phyloP scores from a whole-genome alignment of 2,888 invertebrate genomes.

The Caenorhabditis sp. region DNA sequence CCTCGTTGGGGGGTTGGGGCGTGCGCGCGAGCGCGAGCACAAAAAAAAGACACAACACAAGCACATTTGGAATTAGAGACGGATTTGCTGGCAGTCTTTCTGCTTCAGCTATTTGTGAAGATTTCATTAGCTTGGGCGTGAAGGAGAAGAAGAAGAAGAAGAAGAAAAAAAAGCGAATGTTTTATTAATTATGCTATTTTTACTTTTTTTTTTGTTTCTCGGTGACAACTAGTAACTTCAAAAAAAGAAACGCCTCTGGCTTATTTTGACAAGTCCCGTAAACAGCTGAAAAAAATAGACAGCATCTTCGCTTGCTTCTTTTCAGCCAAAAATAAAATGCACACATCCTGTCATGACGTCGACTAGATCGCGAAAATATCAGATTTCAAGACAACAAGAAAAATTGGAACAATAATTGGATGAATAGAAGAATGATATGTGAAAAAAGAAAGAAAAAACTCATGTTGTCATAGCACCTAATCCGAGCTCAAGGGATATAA shows the following conservation, averaged over 20 bases:
- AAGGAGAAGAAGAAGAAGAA: no score
- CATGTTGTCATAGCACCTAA: slow-evolving; percentile 36
- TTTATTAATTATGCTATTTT: no score
- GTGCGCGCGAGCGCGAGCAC: slow-evolving; percentile 7
- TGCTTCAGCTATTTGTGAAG: not conserved
- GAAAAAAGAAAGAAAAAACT: no score
- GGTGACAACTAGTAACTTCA: no score
- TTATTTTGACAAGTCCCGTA: no score
- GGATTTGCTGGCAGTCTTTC: slow-evolving; percentile 12
- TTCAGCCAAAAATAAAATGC: no score
- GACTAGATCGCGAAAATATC: not conserved
- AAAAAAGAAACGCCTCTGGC: no score
- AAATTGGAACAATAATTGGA: not conserved
- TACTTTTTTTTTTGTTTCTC: no score
- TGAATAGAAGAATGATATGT: not conserved
- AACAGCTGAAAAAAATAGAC: no score
- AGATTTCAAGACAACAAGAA: not conserved
- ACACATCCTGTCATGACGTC: slow-evolving; percentile 8
- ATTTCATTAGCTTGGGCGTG: slow-evolving; percentile 17
- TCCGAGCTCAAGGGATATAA: slow-evolving; percentile 3
- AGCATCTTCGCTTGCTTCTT: no score
- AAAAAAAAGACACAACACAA: slow-evolving; percentile 8
- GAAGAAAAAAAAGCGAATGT: not conserved
- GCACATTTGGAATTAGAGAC: slow-evolving; percentile 11
- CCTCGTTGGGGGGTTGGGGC: slow-evolving; percentile 1